Evolutionary conservation across 2,888 invertebrate genomes (phyloP), one percentile per base, ranked within the genome.

Genomic region (Mycalesis mineus): DNA sequence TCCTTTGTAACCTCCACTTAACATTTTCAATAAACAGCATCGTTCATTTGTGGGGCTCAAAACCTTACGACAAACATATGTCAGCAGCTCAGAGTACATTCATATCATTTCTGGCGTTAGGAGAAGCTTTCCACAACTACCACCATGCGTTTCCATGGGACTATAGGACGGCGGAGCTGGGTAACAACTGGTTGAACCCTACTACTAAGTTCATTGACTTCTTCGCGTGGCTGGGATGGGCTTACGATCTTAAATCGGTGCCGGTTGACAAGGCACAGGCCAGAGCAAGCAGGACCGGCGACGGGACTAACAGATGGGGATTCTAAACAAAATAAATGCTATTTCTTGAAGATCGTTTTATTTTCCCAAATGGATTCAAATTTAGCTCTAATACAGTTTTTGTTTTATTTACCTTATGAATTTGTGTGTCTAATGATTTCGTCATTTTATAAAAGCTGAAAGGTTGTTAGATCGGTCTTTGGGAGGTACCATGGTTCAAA

Each of bases 1-100:
- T 92, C 74, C 78, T 84, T 11, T 70, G 85, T 58, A 86, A 86
- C 11, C 84, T 93, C 14, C 91, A 93, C 74, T 44, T 22, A 1
- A 47, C 47, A 9, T 47, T 22, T 22, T 22, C 22, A 22, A 22
- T 22, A 22, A 22, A 22, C 22, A 22, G 22, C 22, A 4, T 22
- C 5, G 22, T 22, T 5, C 22, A 22, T 22, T 22, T 22, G 22
- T 22, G 3, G 22, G 22, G 22, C 5, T 2, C 22, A 2, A 22
- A 5, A 22, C 5, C 22, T 22, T 22, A 22, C 22, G 22, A 22
- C 22, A 22, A 22, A 22, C 22, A 22, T 2, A 4, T 22, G 2
- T 22, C 22, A 5, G 22, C 3, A 0, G 60, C 62, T 0, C 72
- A 80, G 55, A 74, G 66, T 22, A 56, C 65, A 0, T 6, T 65